A percentile compares a stretch with the other conserved stretches of the same genome.
Conservation (phyloP, 2,113 vertebrate genomes). For the Chaenocephalus aceratus region DNA sequence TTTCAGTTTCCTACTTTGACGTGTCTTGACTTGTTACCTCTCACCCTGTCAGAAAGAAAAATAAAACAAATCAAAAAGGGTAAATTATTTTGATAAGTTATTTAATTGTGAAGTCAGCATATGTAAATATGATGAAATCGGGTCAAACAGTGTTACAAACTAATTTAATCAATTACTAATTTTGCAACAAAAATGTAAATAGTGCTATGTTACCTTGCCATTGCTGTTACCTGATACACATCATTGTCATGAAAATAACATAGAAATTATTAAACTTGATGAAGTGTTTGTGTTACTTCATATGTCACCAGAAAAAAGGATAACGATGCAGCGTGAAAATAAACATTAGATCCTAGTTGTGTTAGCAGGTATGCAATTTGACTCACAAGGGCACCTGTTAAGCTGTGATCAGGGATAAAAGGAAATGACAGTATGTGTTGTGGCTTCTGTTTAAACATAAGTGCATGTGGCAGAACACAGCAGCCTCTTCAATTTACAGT, state of each 20-base stretch:
- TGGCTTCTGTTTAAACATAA: constrained; percentile 45
- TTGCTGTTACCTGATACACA: not conserved
- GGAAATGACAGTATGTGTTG: constrained; percentile 53
- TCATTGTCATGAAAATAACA: too few relatives aligned
- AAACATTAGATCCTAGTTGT: not conserved
- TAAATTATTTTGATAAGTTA: not conserved
- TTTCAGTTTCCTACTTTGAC: not conserved
- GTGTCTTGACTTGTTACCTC: too few relatives aligned
- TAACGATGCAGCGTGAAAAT: not conserved
- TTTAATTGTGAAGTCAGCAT: not conserved
- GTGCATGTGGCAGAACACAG: constrained; percentile 19
- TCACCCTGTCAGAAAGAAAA: not conserved
- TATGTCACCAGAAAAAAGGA: not conserved
- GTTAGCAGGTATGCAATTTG: constrained; percentile 8
- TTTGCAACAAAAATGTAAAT: not conserved
- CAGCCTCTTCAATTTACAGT: constrained; percentile 29
- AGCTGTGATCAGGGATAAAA: constrained; percentile 65
- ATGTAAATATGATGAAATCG: not conserved
- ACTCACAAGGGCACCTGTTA: constrained; percentile 55
- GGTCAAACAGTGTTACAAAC: too few relatives aligned
- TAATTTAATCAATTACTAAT: not conserved
- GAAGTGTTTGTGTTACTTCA: too few relatives aligned
- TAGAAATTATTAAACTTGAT: too few relatives aligned
- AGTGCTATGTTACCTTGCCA: not conserved
- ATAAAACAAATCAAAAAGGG: not conserved